These are phyloP conservation scores for Scalopus aquaticus DNA, from an alignment of 2,113 vertebrate species.

Conservation along the genomic window DNA sequence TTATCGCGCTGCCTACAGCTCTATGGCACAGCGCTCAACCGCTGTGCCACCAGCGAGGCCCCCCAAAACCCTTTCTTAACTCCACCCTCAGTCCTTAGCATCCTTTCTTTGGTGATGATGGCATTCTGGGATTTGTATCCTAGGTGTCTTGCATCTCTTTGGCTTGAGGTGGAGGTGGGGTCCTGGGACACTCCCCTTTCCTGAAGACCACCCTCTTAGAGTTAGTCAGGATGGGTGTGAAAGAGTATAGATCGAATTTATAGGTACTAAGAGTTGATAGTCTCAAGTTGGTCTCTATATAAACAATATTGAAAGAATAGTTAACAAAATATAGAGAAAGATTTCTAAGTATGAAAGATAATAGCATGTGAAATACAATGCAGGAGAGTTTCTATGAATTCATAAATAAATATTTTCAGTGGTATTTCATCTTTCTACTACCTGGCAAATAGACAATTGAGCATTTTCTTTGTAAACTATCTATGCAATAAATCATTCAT, in stretches of 20 bases:
- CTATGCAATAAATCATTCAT: constrained; percentile 16
- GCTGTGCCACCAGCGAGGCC: no score
- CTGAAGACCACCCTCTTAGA: no score
- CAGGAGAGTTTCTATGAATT: neutral
- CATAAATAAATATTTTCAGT: neutral
- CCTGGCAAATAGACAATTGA: neutral
- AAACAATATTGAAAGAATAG: neutral
- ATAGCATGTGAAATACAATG: neutral
- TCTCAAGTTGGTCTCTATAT: neutral
- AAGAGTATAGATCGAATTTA: neutral
- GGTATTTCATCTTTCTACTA: neutral
- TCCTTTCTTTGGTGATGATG: no score
- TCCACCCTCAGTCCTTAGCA: no score
- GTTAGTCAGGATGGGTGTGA: neutral
- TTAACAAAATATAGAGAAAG: neutral
- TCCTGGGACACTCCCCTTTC: no score
- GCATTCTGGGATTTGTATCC: no score
- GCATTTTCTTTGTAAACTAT: neutral
- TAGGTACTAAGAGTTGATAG: neutral
- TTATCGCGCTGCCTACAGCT: no score
- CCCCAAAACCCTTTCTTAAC: no score
- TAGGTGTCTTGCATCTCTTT: no score
- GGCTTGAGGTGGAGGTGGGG: no score
- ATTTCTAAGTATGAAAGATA: neutral
- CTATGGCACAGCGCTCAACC: no score